Evolutionary conservation across 2,888 invertebrate species (phyloP).

Genomic region (Electrophaes corylata): DNA sequence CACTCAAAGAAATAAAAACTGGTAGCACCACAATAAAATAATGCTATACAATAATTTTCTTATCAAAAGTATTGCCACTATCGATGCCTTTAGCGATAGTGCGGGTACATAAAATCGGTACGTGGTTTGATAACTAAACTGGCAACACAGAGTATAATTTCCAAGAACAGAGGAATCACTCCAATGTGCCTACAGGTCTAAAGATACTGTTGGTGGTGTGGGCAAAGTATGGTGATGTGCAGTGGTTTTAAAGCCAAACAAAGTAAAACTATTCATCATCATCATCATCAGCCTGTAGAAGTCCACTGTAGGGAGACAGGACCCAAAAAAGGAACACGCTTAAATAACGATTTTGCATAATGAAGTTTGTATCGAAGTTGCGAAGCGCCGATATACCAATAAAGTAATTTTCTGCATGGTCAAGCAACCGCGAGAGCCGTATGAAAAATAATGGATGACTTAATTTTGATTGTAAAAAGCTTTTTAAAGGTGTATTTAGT

Average conservation of each 20-base stretch:
- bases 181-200: background rate
- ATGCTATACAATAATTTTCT: conserved; percentile 30
- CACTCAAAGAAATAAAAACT: conserved; percentile 15
- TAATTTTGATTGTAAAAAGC: conserved; percentile 5
- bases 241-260: too few species aligned
- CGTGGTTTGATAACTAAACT: conserved; percentile 37
- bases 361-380: conserved; percentile 29
- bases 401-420: conserved; percentile 38
- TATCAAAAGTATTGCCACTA: conserved; percentile 31
- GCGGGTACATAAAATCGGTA: conserved; percentile 38
- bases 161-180: background rate
- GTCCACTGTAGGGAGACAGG: too few species aligned
- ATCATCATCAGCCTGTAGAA: too few species aligned
- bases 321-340: conserved; percentile 18
- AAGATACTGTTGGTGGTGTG: too few species aligned
- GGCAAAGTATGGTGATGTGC: too few species aligned
- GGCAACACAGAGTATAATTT: conserved; percentile 8
- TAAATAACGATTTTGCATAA: conserved; percentile 33
- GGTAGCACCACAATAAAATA: conserved; percentile 21
- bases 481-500: background rate
- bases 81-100: conserved; percentile 33
- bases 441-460: conserved; percentile 21
- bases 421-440: conserved; percentile 23
- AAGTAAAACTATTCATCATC: too few species aligned
- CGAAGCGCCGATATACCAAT: conserved; percentile 36